phyloP scores from a whole-genome alignment of 2,797 vertebrate genomes.

The Avahi laniger region DNA sequence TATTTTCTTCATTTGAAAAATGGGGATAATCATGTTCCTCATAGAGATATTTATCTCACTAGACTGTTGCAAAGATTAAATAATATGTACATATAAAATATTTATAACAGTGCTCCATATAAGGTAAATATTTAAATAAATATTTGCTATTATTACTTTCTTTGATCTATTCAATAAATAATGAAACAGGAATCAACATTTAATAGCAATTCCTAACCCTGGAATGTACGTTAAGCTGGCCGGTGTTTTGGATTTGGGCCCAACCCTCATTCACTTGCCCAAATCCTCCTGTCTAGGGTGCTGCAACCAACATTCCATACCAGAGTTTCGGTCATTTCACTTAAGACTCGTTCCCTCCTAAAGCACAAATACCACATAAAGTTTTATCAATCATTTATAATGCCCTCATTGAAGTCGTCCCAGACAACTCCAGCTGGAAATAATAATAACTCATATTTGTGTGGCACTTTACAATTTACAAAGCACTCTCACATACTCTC shows the following conservation, averaged over 20 bases:
- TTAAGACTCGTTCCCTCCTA: constrained; percentile 56
- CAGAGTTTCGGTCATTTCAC: constrained; percentile 53
- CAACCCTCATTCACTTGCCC: neutral
- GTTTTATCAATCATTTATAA: constrained; percentile 79
- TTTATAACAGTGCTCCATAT: neutral
- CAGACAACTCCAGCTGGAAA: constrained; percentile 73
- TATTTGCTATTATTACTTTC: neutral
- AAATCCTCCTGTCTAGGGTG: constrained; percentile 20
- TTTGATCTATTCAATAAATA: constrained; percentile 5
- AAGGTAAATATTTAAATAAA: constrained; percentile 5
- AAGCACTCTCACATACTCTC: constrained; percentile 30
- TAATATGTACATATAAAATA: neutral
- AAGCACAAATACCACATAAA: constrained; percentile 72
- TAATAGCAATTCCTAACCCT: constrained; percentile 3
- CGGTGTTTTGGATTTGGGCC: constrained; percentile 47
- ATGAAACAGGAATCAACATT: neutral
- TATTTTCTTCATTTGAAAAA: constrained; percentile 28
- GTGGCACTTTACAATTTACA: constrained; percentile 59
- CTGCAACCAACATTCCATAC: constrained; percentile 59
- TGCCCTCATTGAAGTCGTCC: constrained; percentile 74
- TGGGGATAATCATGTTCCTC: neutral
- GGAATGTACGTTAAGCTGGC: neutral
- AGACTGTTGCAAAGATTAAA: neutral
- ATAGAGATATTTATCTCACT: neutral
- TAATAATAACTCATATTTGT: constrained; percentile 70